Evolutionary conservation across 2,797 vertebrate species (phyloP).

Genomic region (Myoxocephalus aenaeus): DNA sequence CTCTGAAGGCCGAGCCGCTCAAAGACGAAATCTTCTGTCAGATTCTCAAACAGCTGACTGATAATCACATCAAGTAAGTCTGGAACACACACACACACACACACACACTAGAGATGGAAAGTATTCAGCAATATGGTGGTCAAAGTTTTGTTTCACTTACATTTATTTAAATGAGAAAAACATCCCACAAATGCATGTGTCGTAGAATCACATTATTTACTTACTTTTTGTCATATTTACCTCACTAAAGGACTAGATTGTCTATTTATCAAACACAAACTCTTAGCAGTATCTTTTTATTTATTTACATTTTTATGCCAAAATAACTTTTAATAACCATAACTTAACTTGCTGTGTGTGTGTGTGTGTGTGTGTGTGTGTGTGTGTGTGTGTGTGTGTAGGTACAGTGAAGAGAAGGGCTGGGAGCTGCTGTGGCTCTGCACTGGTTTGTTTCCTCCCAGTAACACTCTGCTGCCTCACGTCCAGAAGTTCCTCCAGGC

Average conservation of each 20-base stretch:
- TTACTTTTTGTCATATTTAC: not conserved
- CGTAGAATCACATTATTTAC: not conserved
- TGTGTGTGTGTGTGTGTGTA: conserved; percentile 58
- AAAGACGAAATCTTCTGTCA: conserved; percentile 97
- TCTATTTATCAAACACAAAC: not conserved
- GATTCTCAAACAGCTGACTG: conserved; percentile 96
- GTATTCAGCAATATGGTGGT: not conserved
- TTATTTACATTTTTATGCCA: not conserved
- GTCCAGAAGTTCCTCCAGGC: conserved; percentile 96
- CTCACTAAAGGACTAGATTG: not conserved
- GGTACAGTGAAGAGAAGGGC: conserved; percentile 97
- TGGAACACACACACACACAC: not conserved
- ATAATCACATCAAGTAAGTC: conserved; percentile 94
- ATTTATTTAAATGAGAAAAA: not conserved
- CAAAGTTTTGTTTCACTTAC: not conserved
- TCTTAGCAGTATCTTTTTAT: not conserved
- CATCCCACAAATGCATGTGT: not conserved
- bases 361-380: conserved; percentile 28
- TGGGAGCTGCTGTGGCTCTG: conserved; percentile 98
- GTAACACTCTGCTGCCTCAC: conserved; percentile 93
- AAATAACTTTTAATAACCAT: not conserved
- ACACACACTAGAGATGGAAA: not conserved
- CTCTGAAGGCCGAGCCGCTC: conserved; percentile 94
- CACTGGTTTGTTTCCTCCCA: conserved; percentile 95
- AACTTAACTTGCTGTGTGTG: not conserved